These are phyloP conservation scores for Stenolophus ochropezus DNA, from an alignment of 2,888 invertebrate species.

Conservation along the genomic window DNA sequence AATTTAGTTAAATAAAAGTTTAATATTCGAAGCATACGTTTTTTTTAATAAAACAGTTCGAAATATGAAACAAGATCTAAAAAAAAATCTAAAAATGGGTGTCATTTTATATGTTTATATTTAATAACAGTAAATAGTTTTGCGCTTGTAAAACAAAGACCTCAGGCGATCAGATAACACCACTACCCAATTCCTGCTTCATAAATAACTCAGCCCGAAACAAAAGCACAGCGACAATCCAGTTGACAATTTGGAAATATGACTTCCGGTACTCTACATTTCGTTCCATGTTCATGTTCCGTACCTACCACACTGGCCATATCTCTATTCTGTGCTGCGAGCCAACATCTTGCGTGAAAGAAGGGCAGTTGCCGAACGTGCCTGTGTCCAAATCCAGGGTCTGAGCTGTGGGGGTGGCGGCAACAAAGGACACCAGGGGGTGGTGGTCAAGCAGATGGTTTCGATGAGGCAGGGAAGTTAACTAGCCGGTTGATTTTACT, in stretches of 20 bases:
- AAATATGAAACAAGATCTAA: no score
- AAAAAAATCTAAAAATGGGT: no score
- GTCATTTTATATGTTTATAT: no score
- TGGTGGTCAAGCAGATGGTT: conserved; percentile 24
- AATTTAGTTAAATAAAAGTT: no score
- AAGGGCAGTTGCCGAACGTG: not conserved
- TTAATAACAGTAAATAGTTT: no score
- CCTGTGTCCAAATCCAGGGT: conserved; percentile 9
- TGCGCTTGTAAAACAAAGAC: not conserved
- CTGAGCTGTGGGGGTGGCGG: conserved; percentile 50
- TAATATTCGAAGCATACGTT: no score
- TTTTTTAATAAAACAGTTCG: no score
- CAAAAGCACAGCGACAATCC: conserved; percentile 23
- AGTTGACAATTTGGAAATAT: conserved; percentile 42
- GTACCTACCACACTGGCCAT: not conserved
- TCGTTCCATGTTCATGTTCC: conserved; percentile 12
- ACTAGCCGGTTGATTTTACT: conserved; percentile 35
- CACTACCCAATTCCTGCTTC: not conserved
- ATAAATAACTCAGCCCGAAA: conserved; percentile 20
- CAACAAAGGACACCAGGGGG: conserved; percentile 27
- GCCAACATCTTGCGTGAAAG: conserved; percentile 42
- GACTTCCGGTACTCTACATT: conserved; percentile 19
- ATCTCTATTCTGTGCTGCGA: not conserved
- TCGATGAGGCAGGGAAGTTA: conserved; percentile 7
- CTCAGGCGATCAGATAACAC: not conserved